phyloP scores from a whole-genome alignment of 2,113 vertebrate genomes.

The Calyptommatus sinebrachiatus region DNA sequence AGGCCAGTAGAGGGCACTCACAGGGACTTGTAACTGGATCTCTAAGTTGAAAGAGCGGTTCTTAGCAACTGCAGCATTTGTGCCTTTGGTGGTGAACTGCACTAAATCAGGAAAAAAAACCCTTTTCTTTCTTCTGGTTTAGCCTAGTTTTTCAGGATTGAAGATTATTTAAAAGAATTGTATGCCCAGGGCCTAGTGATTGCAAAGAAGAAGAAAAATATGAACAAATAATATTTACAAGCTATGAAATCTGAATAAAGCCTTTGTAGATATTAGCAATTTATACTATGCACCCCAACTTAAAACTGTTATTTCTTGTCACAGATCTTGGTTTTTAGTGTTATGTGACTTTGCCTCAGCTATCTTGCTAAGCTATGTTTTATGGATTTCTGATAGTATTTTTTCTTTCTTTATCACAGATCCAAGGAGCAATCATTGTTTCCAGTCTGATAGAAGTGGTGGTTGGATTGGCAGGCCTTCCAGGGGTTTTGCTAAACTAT shows the following conservation, averaged over 20 bases:
- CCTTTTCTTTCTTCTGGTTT: too few relatives aligned
- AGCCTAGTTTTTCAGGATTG: too few relatives aligned
- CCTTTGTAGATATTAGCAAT: background rate
- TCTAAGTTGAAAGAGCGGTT: too few relatives aligned
- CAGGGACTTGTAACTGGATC: too few relatives aligned
- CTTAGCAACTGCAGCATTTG: too few relatives aligned
- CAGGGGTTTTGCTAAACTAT: conserved; percentile 88
- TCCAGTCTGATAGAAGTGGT: conserved; percentile 87
- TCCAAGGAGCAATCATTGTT: conserved; percentile 92
- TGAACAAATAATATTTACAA: background rate
- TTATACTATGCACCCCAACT: background rate
- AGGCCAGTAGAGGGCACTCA: too few relatives aligned
- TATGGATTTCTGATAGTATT: background rate
- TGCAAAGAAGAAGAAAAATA: background rate
- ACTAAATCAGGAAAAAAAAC: too few relatives aligned
- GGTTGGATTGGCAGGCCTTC: conserved; percentile 87
- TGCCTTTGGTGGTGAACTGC: too few relatives aligned
- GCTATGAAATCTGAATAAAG: background rate
- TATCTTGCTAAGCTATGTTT: background rate
- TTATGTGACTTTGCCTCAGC: background rate
- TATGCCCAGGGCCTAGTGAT: background rate
- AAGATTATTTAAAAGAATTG: too few relatives aligned
- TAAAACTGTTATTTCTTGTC: background rate
- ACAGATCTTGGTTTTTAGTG: background rate
- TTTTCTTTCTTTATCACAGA: conserved; percentile 58